Conservation (phyloP, 1,140 invertebrate species). For the Brachionus asplanchnoidis region DNA sequence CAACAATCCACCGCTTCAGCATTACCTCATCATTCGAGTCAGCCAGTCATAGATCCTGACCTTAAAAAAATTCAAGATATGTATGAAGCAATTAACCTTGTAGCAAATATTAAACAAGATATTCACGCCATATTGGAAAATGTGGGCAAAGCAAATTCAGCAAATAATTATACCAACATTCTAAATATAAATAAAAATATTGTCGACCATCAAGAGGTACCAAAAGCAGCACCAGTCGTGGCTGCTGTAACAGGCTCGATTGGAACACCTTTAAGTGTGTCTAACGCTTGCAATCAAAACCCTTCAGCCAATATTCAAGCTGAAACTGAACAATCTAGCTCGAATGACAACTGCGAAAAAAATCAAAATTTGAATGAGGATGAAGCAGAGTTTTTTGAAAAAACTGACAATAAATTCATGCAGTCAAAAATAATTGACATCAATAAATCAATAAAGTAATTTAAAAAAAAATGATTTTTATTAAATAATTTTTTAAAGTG, state of each 20-base stretch:
- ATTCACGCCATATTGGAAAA: constrained; percentile 17
- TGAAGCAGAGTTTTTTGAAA: constrained; percentile 13
- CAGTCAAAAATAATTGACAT: not conserved
- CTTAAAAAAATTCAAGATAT: constrained; percentile 37
- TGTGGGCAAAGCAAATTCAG: constrained; percentile 13
- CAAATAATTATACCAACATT: not conserved
- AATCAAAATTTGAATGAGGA: not conserved
- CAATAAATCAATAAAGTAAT: not conserved
- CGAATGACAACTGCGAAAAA: not conserved
- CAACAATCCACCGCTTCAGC: not conserved
- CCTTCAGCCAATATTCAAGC: not conserved
- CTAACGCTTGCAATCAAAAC: not conserved
- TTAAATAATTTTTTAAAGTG: not conserved
- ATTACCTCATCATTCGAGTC: not conserved
- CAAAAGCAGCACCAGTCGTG: not conserved
- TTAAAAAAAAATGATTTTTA: not conserved
- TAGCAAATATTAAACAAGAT: not conserved
- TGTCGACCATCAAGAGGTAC: not conserved
- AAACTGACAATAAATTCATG: constrained; percentile 10
- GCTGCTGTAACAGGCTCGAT: not conserved
- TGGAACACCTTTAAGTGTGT: not conserved
- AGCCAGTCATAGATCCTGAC: not conserved
- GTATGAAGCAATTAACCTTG: not conserved
- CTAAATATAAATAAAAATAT: not conserved
- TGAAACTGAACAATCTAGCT: not conserved